Evolutionary conservation across 1,140 invertebrate genomes (phyloP), one percentile per base, ranked within the genome.

Genomic region (Macrobrachium nipponense): DNA sequence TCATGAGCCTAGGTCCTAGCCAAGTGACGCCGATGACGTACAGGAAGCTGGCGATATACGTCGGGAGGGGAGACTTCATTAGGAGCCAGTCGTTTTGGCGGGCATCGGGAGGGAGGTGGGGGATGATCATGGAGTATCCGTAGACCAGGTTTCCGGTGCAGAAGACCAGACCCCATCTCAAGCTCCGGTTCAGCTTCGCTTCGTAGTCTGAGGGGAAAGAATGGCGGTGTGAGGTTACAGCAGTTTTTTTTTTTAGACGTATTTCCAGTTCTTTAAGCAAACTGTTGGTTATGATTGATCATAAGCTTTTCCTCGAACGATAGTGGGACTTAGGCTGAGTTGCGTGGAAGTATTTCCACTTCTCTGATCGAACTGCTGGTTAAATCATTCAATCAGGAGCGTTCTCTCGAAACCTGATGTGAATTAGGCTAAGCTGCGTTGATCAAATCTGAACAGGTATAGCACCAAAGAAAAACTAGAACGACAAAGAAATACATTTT

Each of bases 41-140:
- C 88, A 93, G 94, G 72, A 98, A 87, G 91, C 96, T 97, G 89
- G 97, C 94, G n/a, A 92, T 91, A 43, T 98, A 90, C 5, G 97
- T 98, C 23, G 97, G 97, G 89, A 95, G 93, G 18, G 97, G 97
- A 86, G 96, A 95, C 79, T 94, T 94, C 95, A 98, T 97, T 93
- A 98, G 94, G 20, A 94, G 92, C 96, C 97, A 98, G 89, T 95
- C 94, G 85, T 94, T 95, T 51, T 98, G 96, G 87, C 98, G 93
- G 43, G 96, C 95, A 94, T 98, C 97, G 20, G 61, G 51, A 10
- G 66, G 23, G 0, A 78, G 51, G 36, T 85, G 20, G 44, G 36
- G 0, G 0, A 60, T 62, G 10, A 85, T 64, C 75, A 85, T 66
- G 7, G 77, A 20, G 73, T 85, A 27, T 0, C 75, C 82, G 58